phyloP scores from a whole-genome alignment of 2,888 invertebrate species.

The Automeris io region DNA sequence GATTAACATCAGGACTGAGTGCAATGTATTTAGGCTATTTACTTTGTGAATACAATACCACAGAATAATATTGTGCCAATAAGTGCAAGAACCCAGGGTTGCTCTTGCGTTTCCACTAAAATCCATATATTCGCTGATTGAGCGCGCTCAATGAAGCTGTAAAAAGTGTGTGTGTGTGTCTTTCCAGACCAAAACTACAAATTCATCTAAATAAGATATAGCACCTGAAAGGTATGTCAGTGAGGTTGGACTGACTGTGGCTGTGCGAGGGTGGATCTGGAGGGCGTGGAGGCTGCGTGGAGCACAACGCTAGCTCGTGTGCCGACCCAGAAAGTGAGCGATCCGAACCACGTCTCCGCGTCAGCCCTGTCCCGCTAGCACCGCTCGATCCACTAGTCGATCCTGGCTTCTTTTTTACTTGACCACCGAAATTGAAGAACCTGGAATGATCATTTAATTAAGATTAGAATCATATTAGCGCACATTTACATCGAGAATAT shows the following conservation, averaged over 20 bases:
- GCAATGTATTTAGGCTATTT: too few relatives aligned
- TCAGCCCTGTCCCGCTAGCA: constrained; percentile 48
- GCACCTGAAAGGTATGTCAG: constrained; percentile 89
- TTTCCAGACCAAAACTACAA: too few relatives aligned
- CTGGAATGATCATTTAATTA: constrained; percentile 47
- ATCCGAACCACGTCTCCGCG: constrained; percentile 87
- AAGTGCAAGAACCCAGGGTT: too few relatives aligned
- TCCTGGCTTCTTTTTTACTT: constrained; percentile 88
- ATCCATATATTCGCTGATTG: not conserved
- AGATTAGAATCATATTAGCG: not conserved
- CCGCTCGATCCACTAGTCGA: constrained; percentile 52
- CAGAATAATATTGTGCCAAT: too few relatives aligned
- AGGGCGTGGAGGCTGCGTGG: constrained; percentile 72
- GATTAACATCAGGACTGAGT: too few relatives aligned
- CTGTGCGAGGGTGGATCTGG: constrained; percentile 91
- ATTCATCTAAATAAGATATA: too few relatives aligned
- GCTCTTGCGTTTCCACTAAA: too few relatives aligned
- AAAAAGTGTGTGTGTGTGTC: not conserved
- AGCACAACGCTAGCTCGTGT: constrained; percentile 87
- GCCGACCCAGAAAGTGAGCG: constrained; percentile 90
- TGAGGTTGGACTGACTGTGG: constrained; percentile 93
- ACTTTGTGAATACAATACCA: too few relatives aligned
- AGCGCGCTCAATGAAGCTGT: not conserved
- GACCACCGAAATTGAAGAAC: constrained; percentile 94
- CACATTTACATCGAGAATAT: too few relatives aligned